phyloP scores from a whole-genome alignment of 2,797 vertebrate genomes.

The Anisognathus igniventris region DNA sequence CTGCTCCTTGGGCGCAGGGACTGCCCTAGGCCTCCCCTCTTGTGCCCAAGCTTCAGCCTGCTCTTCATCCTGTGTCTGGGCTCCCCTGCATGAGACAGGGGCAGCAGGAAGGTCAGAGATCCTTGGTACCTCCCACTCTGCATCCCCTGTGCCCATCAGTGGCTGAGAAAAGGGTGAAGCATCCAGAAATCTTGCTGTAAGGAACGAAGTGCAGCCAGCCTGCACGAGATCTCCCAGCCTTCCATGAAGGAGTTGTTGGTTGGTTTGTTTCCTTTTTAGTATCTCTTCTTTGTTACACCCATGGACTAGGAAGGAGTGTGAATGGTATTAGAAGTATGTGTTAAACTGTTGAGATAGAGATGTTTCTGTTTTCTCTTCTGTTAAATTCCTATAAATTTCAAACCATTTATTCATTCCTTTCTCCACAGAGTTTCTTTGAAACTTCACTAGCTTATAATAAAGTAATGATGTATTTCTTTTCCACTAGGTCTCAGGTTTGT shows the following conservation, averaged over 20 bases:
- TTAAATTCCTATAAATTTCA: background rate
- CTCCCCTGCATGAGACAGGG: background rate
- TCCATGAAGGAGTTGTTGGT: background rate
- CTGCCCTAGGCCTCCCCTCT: background rate
- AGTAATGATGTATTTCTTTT: background rate
- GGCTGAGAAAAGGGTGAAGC: background rate
- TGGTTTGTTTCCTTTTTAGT: background rate
- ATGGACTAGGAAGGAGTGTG: background rate
- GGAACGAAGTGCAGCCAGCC: background rate
- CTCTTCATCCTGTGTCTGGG: background rate
- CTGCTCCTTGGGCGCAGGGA: background rate
- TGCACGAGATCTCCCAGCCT: background rate
- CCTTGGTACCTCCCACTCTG: accelerated
- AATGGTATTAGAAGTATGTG: background rate
- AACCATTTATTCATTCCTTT: background rate
- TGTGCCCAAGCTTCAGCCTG: background rate
- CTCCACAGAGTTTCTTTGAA: background rate
- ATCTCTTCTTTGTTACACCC: background rate
- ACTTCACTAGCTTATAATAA: background rate
- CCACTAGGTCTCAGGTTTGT: background rate
- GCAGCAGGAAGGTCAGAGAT: background rate
- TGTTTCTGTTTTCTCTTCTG: background rate
- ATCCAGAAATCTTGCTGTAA: background rate
- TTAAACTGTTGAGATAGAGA: background rate
- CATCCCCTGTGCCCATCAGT: background rate